Conservation (phyloP, 2,113 vertebrate species). For the Erinaceus europaeus region DNA sequence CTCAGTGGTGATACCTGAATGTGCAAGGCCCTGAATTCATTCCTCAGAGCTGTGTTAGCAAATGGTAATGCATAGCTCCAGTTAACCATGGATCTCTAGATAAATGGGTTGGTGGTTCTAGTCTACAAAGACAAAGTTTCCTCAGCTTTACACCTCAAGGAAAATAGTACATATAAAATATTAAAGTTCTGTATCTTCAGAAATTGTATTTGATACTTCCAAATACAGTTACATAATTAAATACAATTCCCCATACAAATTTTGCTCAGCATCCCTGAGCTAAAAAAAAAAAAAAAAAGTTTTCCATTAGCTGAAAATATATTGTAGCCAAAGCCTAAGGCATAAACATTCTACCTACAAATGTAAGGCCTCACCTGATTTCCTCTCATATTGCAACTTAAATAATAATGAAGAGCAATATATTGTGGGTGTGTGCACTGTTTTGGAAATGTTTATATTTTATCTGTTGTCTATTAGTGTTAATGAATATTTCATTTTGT, state of each 20-base stretch:
- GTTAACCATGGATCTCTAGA: no score
- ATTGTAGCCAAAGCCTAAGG: conserved; percentile 46
- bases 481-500: conserved; percentile 44
- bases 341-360: conserved; percentile 62
- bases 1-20: no score
- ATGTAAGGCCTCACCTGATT: not conserved
- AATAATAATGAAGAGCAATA: conserved; percentile 27
- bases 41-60: no score
- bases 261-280: not conserved
- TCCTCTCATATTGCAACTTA: conserved; percentile 22
- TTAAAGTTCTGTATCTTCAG: conserved; percentile 8
- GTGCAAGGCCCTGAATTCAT: no score
- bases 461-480: conserved; percentile 48
- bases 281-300: not conserved
- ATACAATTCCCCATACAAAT: conserved; percentile 46
- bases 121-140: not conserved
- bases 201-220: conserved; percentile 1
- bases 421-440: not conserved
- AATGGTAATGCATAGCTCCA: no score
- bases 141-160: not conserved
- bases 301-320: conserved; percentile 7
- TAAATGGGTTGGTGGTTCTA: no score
- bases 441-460: conserved; percentile 31
- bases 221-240: conserved; percentile 63
- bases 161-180: not conserved